Conservation (phyloP, 2,797 vertebrate species). For the Chelonia mydas region DNA sequence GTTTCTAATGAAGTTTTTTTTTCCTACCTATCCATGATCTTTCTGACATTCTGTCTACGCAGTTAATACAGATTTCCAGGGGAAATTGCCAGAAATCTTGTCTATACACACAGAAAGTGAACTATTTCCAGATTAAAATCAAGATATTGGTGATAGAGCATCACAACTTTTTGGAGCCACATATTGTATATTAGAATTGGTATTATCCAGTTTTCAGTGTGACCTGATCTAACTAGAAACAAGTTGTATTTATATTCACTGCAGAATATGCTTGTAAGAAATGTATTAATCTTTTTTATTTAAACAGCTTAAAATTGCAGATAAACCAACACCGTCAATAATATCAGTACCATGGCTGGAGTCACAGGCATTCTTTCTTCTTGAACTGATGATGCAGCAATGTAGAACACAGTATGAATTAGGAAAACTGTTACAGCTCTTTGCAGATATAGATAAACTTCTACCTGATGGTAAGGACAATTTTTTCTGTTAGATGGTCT, state of each 20-base stretch:
- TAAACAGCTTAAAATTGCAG: slow-evolving; percentile 76
- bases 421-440: slow-evolving; percentile 86
- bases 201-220: neutral
- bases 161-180: neutral
- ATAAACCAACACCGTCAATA: neutral
- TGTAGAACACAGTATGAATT: slow-evolving; percentile 89
- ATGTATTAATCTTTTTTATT: neutral
- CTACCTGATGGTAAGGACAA: slow-evolving; percentile 82
- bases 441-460: slow-evolving; percentile 83
- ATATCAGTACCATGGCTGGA: slow-evolving; percentile 88
- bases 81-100: neutral
- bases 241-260: neutral
- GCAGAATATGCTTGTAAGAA: neutral
- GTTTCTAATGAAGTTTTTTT: fast-evolving
- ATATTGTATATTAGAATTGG: neutral
- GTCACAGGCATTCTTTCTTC: slow-evolving; percentile 86
- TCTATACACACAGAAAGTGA: neutral
- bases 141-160: neutral
- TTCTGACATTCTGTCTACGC: neutral
- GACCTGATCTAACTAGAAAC: neutral
- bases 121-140: neutral
- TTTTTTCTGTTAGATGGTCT: fast-evolving
- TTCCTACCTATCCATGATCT: neutral
- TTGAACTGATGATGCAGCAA: slow-evolving; percentile 88
- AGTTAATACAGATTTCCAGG: neutral